A percentile compares a stretch with the other conserved stretches of the same genome.
These are phyloP conservation scores for Steinernema carpocapsae DNA, from an alignment of 2,888 invertebrate genomes.

Conservation along the genomic window DNA sequence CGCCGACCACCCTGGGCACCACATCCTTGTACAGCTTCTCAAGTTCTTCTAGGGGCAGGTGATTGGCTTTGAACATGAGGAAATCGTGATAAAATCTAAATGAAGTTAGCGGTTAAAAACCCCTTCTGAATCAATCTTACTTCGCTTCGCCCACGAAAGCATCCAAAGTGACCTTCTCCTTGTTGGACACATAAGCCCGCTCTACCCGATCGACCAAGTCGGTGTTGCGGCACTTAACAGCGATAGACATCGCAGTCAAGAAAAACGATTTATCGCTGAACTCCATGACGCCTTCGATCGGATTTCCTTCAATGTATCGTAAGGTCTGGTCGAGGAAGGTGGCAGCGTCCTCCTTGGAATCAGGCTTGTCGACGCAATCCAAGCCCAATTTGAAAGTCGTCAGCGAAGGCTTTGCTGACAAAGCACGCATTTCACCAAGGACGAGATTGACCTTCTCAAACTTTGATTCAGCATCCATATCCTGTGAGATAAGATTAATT, in stretches of 20 bases:
- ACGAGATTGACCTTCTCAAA: conserved; percentile 38
- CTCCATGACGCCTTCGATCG: not conserved
- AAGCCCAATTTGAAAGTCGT: conserved; percentile 39
- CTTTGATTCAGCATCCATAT: not conserved
- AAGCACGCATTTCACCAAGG: conserved; percentile 38
- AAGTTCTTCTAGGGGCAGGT: conserved; percentile 43
- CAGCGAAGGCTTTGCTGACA: conserved; percentile 21
- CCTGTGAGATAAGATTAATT: conserved; percentile 33
- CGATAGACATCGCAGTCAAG: conserved; percentile 41
- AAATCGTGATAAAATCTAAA: conserved; percentile 57
- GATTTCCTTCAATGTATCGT: not conserved
- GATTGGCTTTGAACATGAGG: conserved; percentile 44
- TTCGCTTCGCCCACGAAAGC: not conserved
- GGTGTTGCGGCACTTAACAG: conserved; percentile 47
- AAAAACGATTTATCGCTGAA: conserved; percentile 47
- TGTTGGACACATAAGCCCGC: conserved; percentile 51
- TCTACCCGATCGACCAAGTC: conserved; percentile 52
- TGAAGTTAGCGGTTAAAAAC: no score
- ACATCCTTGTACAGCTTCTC: conserved; percentile 51
- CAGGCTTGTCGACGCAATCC: conserved; percentile 13
- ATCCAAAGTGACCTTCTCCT: conserved; percentile 45
- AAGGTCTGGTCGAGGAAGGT: conserved; percentile 6
- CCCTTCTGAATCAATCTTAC: not conserved
- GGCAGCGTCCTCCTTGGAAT: not conserved
- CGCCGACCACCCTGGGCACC: conserved; percentile 60